Conservation (phyloP, 2,797 vertebrate genomes). For the Iguana delicatissima region DNA sequence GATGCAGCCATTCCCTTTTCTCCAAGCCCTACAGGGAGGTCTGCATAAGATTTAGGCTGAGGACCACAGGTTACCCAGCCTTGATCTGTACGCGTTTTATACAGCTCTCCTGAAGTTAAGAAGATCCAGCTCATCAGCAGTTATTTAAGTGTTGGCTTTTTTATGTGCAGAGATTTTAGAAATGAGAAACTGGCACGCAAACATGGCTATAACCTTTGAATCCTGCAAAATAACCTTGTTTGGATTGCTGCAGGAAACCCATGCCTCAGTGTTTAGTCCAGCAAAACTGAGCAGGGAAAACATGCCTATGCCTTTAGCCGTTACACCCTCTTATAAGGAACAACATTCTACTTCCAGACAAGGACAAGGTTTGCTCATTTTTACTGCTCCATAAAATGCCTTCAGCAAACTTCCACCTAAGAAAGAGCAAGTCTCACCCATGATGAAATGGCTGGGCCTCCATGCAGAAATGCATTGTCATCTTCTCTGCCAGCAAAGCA, state of each 20-base stretch:
- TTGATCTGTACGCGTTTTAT: background rate
- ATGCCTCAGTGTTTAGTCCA: background rate
- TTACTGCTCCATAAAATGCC: background rate
- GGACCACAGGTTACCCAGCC: background rate
- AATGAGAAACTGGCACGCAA: slow-evolving; percentile 69
- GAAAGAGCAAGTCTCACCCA: background rate
- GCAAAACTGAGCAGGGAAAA: no score
- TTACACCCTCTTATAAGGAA: background rate
- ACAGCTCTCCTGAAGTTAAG: background rate
- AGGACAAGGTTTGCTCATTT: background rate
- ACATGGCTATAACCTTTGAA: slow-evolving; percentile 52
- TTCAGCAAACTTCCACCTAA: background rate
- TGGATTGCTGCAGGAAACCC: background rate
- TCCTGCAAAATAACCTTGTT: slow-evolving; percentile 48
- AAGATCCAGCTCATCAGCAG: slow-evolving; percentile 63
- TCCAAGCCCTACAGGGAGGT: background rate
- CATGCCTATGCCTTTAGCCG: slow-evolving; percentile 6
- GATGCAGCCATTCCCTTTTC: background rate
- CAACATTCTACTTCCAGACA: background rate
- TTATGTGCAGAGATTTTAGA: slow-evolving; percentile 68
- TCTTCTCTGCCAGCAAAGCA: background rate
- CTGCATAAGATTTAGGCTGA: background rate
- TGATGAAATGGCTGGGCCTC: background rate
- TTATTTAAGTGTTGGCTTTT: slow-evolving; percentile 60
- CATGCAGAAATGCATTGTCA: background rate